Percentiles rank a stretch among this genome's conserved stretches.
These are phyloP conservation scores for Alloscopus bannaensis DNA, from an alignment of 2,888 invertebrate genomes.

Conservation along the genomic window DNA sequence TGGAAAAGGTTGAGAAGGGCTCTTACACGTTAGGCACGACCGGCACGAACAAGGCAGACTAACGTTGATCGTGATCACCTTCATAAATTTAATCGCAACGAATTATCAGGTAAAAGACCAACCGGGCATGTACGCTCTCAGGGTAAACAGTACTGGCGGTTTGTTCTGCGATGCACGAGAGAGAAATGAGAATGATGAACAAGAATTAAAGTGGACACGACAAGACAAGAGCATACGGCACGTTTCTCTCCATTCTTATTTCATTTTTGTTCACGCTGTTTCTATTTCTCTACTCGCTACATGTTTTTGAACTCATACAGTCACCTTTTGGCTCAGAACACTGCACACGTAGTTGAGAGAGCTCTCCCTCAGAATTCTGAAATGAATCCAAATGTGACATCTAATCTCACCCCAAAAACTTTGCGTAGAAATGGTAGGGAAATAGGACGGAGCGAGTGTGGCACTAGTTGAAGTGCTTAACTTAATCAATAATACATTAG, in stretches of 20 bases:
- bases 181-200: slow-evolving; percentile 19
- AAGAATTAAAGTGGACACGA: slow-evolving; percentile 31
- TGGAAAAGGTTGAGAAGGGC: no score
- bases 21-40: no score
- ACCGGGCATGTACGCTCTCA: neutral
- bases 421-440: no score
- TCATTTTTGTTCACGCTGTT: slow-evolving; percentile 15
- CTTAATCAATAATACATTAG: slow-evolving; percentile 56
- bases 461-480: slow-evolving; percentile 20
- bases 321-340: no score
- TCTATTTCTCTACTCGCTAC: neutral
- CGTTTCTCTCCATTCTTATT: slow-evolving; percentile 43
- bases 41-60: slow-evolving; percentile 52
- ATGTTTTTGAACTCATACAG: no score
- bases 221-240: slow-evolving; percentile 48
- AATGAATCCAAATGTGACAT: slow-evolving; percentile 5
- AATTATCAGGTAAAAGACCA: slow-evolving; percentile 44
- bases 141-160: no score
- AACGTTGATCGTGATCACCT: slow-evolving; percentile 44
- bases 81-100: slow-evolving; percentile 32
- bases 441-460: no score
- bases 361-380: no score
- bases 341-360: no score
- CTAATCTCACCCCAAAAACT: no score
- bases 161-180: no score